These are phyloP conservation scores for Theonella swinhoei DNA, from an alignment of 37 sponge, comb jelly and placozoan species.

Conservation along the genomic window DNA sequence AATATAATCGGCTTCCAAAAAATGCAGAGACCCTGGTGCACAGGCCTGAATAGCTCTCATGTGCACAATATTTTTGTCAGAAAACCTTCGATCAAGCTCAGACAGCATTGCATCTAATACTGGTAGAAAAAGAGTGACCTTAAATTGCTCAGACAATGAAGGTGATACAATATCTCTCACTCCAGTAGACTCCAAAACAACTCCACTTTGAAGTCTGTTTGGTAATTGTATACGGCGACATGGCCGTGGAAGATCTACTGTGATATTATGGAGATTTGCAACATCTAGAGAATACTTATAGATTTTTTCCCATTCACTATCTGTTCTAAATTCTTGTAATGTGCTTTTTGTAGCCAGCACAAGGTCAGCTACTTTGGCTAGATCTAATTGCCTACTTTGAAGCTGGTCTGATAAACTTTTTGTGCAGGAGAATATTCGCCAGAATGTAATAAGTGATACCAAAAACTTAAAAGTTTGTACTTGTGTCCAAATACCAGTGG, in stretches of 20 bases:
- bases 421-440: conserved; percentile 45
- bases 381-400: conserved; percentile 35
- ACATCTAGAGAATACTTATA: conserved; percentile 45
- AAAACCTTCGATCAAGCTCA: conserved; percentile 4
- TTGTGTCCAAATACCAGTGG: conserved; percentile 57
- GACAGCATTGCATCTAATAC: conserved; percentile 32
- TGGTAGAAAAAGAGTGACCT: conserved; percentile 12
- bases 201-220: conserved; percentile 14
- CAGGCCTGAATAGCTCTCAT: conserved; percentile 50
- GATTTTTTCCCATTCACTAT: conserved; percentile 39
- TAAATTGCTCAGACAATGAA: conserved; percentile 2
- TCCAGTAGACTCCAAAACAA: conserved; percentile 42
- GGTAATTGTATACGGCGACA: conserved; percentile 23
- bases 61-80: conserved; percentile 14
- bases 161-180: conserved; percentile 4
- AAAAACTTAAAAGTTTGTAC: conserved; percentile 57
- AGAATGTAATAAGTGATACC: conserved; percentile 38
- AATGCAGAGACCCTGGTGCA: conserved; percentile 21
- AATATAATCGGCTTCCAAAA: conserved; percentile 10
- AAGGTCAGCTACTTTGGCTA: conserved; percentile 45
- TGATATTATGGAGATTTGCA: conserved; percentile 22
- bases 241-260: conserved; percentile 31
- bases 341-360: conserved; percentile 35
- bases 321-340: conserved; percentile 27
- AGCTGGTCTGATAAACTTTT: conserved; percentile 64